phyloP scores from a whole-genome alignment of 2,113 vertebrate genomes.

The Ascaphus truei region DNA sequence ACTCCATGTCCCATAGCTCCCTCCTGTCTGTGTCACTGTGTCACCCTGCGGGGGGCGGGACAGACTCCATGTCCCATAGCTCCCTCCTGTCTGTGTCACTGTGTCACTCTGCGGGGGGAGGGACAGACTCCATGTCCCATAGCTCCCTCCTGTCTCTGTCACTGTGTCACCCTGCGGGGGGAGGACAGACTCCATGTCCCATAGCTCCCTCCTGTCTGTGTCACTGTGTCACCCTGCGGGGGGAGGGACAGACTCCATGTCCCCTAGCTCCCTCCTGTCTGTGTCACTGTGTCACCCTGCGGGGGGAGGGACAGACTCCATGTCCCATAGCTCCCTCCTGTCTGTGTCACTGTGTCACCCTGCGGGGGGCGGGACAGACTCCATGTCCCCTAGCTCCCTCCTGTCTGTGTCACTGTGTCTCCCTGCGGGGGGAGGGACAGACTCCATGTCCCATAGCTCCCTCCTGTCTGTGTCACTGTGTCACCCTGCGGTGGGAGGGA shows the following conservation, averaged over 20 bases:
- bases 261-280: too few relatives aligned
- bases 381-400: not conserved
- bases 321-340: too few relatives aligned
- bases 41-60: too few relatives aligned
- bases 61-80: not conserved
- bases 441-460: not conserved
- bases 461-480: too few relatives aligned
- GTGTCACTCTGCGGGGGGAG: not conserved
- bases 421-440: not conserved
- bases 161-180: not conserved
- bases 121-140: not conserved
- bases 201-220: not conserved
- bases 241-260: too few relatives aligned
- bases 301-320: too few relatives aligned
- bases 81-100: not conserved
- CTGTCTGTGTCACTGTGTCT: not conserved
- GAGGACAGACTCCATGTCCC: not conserved
- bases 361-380: not conserved
- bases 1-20: too few relatives aligned
- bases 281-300: too few relatives aligned
- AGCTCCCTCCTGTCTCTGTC: not conserved
- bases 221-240: too few relatives aligned
- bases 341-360: not conserved
- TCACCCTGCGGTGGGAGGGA: not conserved
- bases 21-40: not conserved